These are phyloP conservation scores for Maconellicoccus hirsutus DNA, from an alignment of 1,140 invertebrate species.

Conservation along the genomic window DNA sequence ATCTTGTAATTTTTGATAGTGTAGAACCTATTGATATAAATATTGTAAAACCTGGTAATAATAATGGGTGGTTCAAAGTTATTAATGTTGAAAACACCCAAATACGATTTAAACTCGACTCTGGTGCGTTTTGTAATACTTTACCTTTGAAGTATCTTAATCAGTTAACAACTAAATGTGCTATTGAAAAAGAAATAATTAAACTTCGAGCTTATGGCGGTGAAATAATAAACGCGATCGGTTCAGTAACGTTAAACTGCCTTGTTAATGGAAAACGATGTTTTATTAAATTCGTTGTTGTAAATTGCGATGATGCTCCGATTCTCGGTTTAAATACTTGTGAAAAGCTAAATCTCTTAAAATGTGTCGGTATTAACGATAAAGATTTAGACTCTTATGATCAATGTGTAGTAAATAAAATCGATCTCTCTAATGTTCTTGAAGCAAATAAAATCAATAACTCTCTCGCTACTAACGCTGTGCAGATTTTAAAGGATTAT, in stretches of 20 bases:
- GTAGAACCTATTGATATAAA: slow-evolving; percentile 25
- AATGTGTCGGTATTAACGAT: neutral
- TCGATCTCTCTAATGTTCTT: no score
- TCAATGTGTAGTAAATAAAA: no score
- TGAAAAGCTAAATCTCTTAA: slow-evolving; percentile 24
- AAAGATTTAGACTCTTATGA: no score
- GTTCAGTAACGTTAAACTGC: slow-evolving; percentile 15
- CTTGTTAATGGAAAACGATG: slow-evolving; percentile 3
- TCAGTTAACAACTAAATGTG: slow-evolving; percentile 24
- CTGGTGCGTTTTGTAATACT: slow-evolving; percentile 17
- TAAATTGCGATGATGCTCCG: slow-evolving; percentile 10
- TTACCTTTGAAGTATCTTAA: slow-evolving; percentile 26
- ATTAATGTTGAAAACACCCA: neutral
- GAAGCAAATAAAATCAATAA: neutral
- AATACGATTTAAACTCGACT: slow-evolving; percentile 22
- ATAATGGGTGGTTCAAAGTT: neutral
- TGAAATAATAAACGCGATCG: slow-evolving; percentile 16
- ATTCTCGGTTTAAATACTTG: slow-evolving; percentile 25
- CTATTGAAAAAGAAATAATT: slow-evolving; percentile 20
- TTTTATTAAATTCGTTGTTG: slow-evolving; percentile 19
- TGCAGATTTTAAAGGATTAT: neutral
- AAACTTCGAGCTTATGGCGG: slow-evolving; percentile 24
- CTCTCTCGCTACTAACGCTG: neutral
- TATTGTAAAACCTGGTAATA: slow-evolving; percentile 24
- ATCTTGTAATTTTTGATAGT: neutral